Evolutionary conservation across 1,140 invertebrate species (phyloP).

Genomic region (Tetragonula clypearis): DNA sequence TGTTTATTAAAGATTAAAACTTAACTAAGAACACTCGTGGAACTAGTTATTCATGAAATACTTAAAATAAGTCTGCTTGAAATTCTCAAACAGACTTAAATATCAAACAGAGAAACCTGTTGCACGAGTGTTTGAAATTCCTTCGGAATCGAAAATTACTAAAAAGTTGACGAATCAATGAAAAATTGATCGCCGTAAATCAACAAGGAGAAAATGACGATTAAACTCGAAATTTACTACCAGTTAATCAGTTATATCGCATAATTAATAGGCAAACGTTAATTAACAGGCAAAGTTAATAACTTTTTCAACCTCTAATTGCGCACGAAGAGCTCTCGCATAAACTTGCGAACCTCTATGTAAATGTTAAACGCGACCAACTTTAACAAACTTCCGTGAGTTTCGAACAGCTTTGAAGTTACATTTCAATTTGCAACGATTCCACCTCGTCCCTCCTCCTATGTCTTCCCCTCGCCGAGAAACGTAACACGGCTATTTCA

Average conservation of each 20-base stretch:
- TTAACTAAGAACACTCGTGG: too few relatives aligned
- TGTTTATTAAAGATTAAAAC: too few relatives aligned
- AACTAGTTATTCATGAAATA: too few relatives aligned
- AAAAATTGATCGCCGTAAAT: background rate
- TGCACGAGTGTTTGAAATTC: background rate
- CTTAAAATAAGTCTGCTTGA: too few relatives aligned
- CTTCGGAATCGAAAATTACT: background rate
- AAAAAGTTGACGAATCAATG: background rate
- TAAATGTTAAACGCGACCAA: background rate
- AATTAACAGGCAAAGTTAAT: background rate
- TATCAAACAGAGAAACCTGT: background rate
- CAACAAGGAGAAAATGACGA: background rate
- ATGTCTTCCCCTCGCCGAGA: too few relatives aligned
- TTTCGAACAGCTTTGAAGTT: background rate
- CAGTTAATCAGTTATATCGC: background rate
- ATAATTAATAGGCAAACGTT: background rate
- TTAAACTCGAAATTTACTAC: background rate
- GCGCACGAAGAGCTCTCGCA: background rate
- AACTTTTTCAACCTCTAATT: conserved; percentile 1
- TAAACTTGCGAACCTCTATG: background rate
- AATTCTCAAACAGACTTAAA: too few relatives aligned
- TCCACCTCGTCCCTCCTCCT: too few relatives aligned
- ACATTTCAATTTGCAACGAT: background rate
- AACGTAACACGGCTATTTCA: too few relatives aligned
- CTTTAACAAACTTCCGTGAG: conserved; percentile 1